Evolutionary conservation across 2,113 vertebrate genomes (phyloP).

Genomic region (Tachysurus fulvidraco): DNA sequence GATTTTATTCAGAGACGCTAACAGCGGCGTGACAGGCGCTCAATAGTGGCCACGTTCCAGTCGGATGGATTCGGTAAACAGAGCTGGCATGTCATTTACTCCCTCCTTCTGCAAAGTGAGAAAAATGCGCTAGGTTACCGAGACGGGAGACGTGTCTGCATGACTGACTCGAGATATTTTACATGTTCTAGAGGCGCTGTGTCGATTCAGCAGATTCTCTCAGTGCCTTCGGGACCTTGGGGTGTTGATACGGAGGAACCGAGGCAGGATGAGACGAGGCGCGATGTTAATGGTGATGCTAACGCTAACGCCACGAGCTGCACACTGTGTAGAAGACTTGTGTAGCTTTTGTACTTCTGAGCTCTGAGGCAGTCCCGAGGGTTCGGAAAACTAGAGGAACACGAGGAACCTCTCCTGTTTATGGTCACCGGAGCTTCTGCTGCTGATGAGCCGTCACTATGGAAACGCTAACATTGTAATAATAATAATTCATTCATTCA

Average conservation of each 20-base stretch:
- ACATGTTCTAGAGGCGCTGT: background rate
- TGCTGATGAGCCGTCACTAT: background rate
- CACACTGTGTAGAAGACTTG: background rate
- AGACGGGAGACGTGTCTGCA: conserved; percentile 10
- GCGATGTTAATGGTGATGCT: conserved; percentile 17
- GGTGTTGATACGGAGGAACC: background rate
- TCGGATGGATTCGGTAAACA: conserved; percentile 26
- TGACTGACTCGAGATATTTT: conserved; percentile 33
- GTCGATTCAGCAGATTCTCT: conserved; percentile 39
- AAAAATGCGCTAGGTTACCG: background rate
- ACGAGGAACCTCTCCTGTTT: too few relatives aligned
- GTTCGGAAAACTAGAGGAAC: background rate
- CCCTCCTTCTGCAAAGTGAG: conserved; percentile 21
- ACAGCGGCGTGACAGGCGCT: background rate
- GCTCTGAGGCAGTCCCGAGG: background rate
- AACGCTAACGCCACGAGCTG: background rate
- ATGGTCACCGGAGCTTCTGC: background rate
- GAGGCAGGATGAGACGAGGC: conserved; percentile 23
- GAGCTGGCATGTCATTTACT: conserved; percentile 13
- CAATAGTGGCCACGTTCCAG: background rate
- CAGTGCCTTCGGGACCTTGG: conserved; percentile 2
- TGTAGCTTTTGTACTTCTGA: background rate
- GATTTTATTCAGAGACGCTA: conserved; percentile 9
- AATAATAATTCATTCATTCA: too few relatives aligned
- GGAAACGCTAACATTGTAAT: background rate